Evolutionary conservation across 2,888 invertebrate genomes (phyloP).

Genomic region (Selenia dentaria): DNA sequence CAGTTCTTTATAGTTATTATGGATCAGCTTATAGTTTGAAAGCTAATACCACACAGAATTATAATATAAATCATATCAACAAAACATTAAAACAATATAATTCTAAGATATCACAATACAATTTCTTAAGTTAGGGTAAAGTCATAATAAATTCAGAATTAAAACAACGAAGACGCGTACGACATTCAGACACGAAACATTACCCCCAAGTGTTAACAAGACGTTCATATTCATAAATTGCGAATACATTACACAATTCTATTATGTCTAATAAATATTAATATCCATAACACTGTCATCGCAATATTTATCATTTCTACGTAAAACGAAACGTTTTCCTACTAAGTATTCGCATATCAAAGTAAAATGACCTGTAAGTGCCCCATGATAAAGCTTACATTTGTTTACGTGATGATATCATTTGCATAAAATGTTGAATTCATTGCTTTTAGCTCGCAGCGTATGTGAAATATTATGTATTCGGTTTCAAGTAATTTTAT

Average conservation of each 20-base stretch:
- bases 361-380: conserved; percentile 10
- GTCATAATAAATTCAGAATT: conserved; percentile 1
- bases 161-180: neutral
- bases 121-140: neutral
- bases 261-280: conserved; percentile 33
- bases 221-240: conserved; percentile 28
- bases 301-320: conserved; percentile 18
- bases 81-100: no score
- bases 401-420: conserved; percentile 17
- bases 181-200: neutral
- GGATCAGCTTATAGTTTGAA: no score
- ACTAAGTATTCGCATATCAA: conserved; percentile 13
- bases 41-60: no score
- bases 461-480: conserved; percentile 30
- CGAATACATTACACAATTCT: conserved; percentile 23
- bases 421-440: conserved; percentile 28
- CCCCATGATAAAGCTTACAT: conserved; percentile 11
- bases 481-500: conserved; percentile 28
- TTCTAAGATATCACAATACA: no score
- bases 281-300: conserved; percentile 25
- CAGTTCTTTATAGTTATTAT: no score
- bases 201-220: conserved; percentile 9
- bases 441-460: conserved; percentile 23
- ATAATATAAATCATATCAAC: no score
- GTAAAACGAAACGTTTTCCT: conserved; percentile 13